Evolutionary conservation across 2,888 invertebrate species (phyloP), one percentile per base, ranked within the genome.

Genomic region (Andricus quercusramuli): DNA sequence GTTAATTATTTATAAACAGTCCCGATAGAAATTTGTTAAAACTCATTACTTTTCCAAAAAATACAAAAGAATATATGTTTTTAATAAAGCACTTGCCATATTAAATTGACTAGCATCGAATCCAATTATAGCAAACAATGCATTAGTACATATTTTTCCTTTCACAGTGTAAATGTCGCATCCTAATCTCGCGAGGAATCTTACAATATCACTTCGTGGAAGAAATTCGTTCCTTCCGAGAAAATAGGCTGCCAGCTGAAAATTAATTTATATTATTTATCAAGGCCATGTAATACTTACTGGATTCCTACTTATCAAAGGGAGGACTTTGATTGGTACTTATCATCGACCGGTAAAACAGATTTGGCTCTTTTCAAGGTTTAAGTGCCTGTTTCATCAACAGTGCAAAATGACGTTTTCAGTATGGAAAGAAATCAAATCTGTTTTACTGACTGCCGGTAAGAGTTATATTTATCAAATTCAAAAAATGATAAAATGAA

Each of bases 201-300:
- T 93, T 29, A 96, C 83, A 1, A 96, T 92, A 70, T 94, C 92
- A 85, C 93, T 95, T 85, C 95, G 95, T 0, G 97, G 97, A 22
- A 97, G 92, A 90, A 97, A 96, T 88, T 97, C 96, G 80, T 95
- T 94, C 0, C 94, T 93, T 0, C 97, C 97, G 17, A 97, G 92
- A 68, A 95, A 90, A 86, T 95, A 94, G 66, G 94, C 90, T 64
- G 97, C 89, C 92, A 94, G 94, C 94, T 95, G 90, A 51, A 93
- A 67, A 67, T 65, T 37, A 25, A 17, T 29, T 62, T 9, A 22
- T 29, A 74, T 56, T 9, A 8, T n/a, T 47, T 41, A 13, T 41
- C 13, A 41, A 37, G 37, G 8, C 9, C 37, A 37, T 37, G 8
- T 37, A 37, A 37, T 37, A 37, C 37, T 9, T 37, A 37, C 37